Evolutionary conservation across 35 echinoderm and acorn worm species (phyloP), one percentile per base, ranked within the genome.

Genomic region (Eucidaris tribuloides): DNA sequence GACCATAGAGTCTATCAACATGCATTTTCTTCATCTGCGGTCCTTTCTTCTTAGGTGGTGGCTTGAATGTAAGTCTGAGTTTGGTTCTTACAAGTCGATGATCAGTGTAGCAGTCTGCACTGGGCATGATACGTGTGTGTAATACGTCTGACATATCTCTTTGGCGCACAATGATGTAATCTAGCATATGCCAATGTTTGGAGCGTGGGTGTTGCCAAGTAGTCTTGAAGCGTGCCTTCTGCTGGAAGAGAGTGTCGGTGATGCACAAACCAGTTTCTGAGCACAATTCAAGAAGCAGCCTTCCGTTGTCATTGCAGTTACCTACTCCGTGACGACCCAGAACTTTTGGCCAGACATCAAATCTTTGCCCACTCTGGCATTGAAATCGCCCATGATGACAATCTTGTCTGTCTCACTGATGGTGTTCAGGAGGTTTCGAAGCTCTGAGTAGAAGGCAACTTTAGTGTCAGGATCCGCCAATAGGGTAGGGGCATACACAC

Each of bases 101-200:
- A 36, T 76, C 70, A 15, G 70, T 76, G 18, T 45, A 28, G 40
- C 70, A 76, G 7, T 41, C 70, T 45, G 70, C 70, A 82, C 86
- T 5, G 65, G 40, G 50, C 81, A 90, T 90, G 0, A 46, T 66
- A 46, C 68, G 83, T 4, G 88, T 77, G 9, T 57, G 34, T 9
- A 90, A 9, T 31, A 84, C 54, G 25, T 90, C 80, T 7, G 6
- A 2, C 0, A 84, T 27, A 42, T 46, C 68, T 13, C 46, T 0
- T n/a, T 91, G 55, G 41, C 89, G 82, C 35, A 71, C 57, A 13
- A 90, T 13, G 50, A 90, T 39, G 43, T 77, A 84, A 58, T 90
- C 81, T 44, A 84, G 24, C 25, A 84, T 63, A 27, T 90, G 81
- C 46, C 58, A 77, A 80, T 90, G 81, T 44, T 90, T 90, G 45